Evolutionary conservation across 2,888 invertebrate genomes (phyloP), one percentile per base, ranked within the genome.

Genomic region (Nebria salina): DNA sequence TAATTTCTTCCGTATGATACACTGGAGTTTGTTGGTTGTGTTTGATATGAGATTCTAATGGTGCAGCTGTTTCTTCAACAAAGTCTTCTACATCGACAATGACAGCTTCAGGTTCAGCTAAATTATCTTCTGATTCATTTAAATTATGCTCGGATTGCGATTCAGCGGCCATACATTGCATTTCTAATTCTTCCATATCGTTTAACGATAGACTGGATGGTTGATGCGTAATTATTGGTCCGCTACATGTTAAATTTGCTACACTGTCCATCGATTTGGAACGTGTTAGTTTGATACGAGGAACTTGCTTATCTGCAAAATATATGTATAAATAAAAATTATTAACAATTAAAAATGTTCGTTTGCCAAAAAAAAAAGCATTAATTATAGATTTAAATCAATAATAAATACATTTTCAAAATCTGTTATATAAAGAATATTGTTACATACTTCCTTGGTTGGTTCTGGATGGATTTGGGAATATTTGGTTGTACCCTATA

Each of bases 61-160:
- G 94, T 7, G 94, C 93, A 0, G 95, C 95, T 0, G 95, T 95
- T 88, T 95, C 95, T 72, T 94, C 92, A 78, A 94, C 94, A 79
- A 95, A 94, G 84, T 94, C 95, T 87, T 95, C 95, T 3, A 96
- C 93, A 86, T 95, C 95, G 0, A 95, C 95, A 82, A 95, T 91
- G 0, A 95, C 91, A 0, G 95, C 95, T 84, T 94, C 94, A 0
- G 95, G 94, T 68, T 92, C 91, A 76, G 91, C 84, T 13, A 85
- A 75, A 83, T 86, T 84, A 83, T 87, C 84, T 83, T 86, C 81
- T 83, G 86, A 82, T 82, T 85, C 83, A 82, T 82, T 79, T 64
- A 25, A 82, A 81, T 72, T 79, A n/a, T 84, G 85, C 82, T 84
- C 54, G 83, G 85, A 80, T 83, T 84, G 75, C 1, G 88, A 88